These are phyloP conservation scores for Pyralis farinalis DNA, from an alignment of 2,888 invertebrate genomes.

Conservation along the genomic window DNA sequence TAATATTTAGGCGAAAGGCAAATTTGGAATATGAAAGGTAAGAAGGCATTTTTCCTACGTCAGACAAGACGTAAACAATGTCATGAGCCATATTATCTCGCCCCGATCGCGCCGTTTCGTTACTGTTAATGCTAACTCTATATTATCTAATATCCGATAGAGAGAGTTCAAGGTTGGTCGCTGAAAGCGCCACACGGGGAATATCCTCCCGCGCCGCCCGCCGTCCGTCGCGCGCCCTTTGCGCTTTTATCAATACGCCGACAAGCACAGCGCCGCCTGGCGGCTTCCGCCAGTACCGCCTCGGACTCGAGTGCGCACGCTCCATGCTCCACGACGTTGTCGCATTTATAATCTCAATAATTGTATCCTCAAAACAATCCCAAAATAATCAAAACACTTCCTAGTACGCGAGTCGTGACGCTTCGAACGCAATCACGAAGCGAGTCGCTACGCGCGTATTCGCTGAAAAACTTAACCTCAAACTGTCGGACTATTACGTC, in stretches of 20 bases:
- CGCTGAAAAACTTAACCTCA: slow-evolving; percentile 34
- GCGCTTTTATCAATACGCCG: slow-evolving; percentile 72
- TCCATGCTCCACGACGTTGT: slow-evolving; percentile 57
- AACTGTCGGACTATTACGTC: slow-evolving; percentile 43
- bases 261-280: slow-evolving; percentile 55
- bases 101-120: slow-evolving; percentile 24
- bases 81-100: not conserved
- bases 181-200: slow-evolving; percentile 39
- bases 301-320: slow-evolving; percentile 67
- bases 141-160: slow-evolving; percentile 66
- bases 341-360: slow-evolving; percentile 55
- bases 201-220: slow-evolving; percentile 31
- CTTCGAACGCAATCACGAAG: slow-evolving; percentile 20
- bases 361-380: slow-evolving; percentile 56
- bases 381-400: slow-evolving; percentile 41
- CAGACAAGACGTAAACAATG: too few species aligned
- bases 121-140: slow-evolving; percentile 47
- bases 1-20: too few species aligned
- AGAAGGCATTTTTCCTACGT: too few species aligned
- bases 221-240: slow-evolving; percentile 47
- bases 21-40: too few species aligned
- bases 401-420: slow-evolving; percentile 29
- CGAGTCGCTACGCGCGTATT: slow-evolving; percentile 26
- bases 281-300: slow-evolving; percentile 54
- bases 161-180: slow-evolving; percentile 69